Evolutionary conservation across 2,797 vertebrate species (phyloP).

Genomic region (Decapterus maruadsi): DNA sequence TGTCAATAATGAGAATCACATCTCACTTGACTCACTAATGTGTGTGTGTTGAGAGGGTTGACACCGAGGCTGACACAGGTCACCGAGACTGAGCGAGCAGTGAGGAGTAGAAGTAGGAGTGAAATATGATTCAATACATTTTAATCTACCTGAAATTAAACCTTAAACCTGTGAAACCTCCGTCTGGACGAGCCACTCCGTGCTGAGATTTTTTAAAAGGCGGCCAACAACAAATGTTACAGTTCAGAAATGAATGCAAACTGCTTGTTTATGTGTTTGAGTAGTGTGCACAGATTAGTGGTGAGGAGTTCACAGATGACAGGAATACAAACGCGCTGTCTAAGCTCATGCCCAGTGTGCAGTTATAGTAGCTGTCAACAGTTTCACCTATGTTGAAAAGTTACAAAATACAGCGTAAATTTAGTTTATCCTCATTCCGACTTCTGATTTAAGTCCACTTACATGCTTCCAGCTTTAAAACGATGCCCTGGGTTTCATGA

Average conservation of each 20-base stretch:
- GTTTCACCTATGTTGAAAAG: conserved; percentile 7
- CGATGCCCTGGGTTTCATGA: conserved; percentile 31
- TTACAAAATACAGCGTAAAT: conserved; percentile 15
- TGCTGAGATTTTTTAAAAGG: conserved; percentile 10
- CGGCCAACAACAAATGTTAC: conserved; percentile 28
- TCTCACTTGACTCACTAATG: not conserved
- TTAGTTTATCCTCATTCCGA: conserved; percentile 35
- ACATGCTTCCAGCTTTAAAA: conserved; percentile 25
- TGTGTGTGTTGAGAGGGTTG: not conserved
- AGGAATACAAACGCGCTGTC: not conserved
- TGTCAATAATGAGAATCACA: conserved; percentile 8
- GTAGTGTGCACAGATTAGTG: conserved; percentile 17
- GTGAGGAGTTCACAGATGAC: conserved; percentile 9
- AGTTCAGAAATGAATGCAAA: conserved; percentile 31
- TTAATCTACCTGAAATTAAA: conserved; percentile 42
- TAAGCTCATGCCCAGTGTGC: not conserved
- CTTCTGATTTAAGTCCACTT: conserved; percentile 43
- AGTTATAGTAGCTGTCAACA: conserved; percentile 6
- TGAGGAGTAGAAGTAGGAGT: not conserved
- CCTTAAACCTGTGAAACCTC: conserved; percentile 34
- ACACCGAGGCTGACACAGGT: conserved; percentile 2
- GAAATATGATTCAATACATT: conserved; percentile 49
- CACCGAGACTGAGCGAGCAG: not conserved
- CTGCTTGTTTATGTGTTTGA: conserved; percentile 28
- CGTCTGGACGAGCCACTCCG: not conserved